phyloP scores from a whole-genome alignment of 2,888 invertebrate genomes.

The Agonopterix heracliana region DNA sequence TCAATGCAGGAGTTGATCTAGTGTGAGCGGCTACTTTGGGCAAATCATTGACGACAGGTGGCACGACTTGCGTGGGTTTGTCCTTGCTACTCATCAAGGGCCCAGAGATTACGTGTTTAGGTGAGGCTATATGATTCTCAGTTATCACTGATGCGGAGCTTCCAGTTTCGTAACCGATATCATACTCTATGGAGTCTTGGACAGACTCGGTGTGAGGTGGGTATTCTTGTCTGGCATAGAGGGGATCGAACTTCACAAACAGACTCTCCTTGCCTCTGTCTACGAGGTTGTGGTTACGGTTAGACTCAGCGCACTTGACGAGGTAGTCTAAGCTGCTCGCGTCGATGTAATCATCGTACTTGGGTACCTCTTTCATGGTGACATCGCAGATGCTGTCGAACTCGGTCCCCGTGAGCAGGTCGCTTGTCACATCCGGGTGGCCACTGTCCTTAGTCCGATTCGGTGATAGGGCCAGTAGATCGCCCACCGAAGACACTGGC shows the following conservation, averaged over 20 bases:
- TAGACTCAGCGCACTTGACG: conserved; percentile 61
- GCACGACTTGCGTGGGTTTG: conserved; percentile 63
- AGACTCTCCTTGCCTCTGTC: conserved; percentile 78
- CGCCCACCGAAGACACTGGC: conserved; percentile 53
- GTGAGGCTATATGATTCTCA: conserved; percentile 36
- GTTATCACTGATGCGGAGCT: conserved; percentile 50
- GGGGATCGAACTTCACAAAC: conserved; percentile 80
- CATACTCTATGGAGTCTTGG: conserved; percentile 44
- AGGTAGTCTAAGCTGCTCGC: conserved; percentile 75
- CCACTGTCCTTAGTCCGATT: conserved; percentile 30
- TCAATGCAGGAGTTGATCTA: conserved; percentile 46
- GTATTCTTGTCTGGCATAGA: conserved; percentile 50
- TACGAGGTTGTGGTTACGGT: conserved; percentile 41
- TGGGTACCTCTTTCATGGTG: conserved; percentile 57
- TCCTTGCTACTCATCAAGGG: conserved; percentile 41
- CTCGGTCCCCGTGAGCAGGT: conserved; percentile 57
- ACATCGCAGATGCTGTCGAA: conserved; percentile 61
- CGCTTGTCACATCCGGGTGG: conserved; percentile 41
- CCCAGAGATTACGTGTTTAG: conserved; percentile 45
- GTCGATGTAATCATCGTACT: conserved; percentile 67
- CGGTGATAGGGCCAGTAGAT: conserved; percentile 60
- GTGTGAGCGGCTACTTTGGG: conserved; percentile 26
- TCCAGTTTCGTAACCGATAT: conserved; percentile 64
- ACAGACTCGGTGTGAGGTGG: conserved; percentile 30
- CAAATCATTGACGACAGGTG: conserved; percentile 53